Evolutionary conservation across 2,888 invertebrate genomes (phyloP).

Genomic region (Lepidocyrtoides sp.): DNA sequence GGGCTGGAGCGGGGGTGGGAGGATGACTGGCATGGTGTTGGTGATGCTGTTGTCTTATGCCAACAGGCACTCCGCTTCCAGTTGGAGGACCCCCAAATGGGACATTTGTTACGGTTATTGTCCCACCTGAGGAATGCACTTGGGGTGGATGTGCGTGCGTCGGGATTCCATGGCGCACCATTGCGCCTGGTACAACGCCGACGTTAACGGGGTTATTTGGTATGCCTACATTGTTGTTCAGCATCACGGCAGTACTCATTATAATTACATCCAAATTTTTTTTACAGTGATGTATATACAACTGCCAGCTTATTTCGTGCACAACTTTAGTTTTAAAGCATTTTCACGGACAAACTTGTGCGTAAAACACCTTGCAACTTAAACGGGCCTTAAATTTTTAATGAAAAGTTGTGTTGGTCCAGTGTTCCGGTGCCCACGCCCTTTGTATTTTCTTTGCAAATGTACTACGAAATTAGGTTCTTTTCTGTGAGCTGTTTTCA

Average conservation of each 20-base stretch:
- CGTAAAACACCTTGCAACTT: too few species aligned
- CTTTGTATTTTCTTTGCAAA: too few species aligned
- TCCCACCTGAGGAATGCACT: constrained; percentile 64
- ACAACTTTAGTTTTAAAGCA: too few species aligned
- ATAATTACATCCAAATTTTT: constrained; percentile 52
- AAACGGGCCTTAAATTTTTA: too few species aligned
- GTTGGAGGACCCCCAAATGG: constrained; percentile 46
- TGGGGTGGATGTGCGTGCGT: constrained; percentile 48
- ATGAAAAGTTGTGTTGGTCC: too few species aligned
- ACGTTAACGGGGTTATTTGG: constrained; percentile 66
- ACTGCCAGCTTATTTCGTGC: too few species aligned
- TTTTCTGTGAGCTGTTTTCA: too few species aligned
- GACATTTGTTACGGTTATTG: constrained; percentile 56
- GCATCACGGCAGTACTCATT: constrained; percentile 77
- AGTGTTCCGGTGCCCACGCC: too few species aligned
- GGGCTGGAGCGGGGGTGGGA: constrained; percentile 8
- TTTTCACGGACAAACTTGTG: too few species aligned
- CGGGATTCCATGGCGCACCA: constrained; percentile 62
- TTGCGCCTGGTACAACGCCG: constrained; percentile 33
- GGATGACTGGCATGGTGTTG: constrained; percentile 25
- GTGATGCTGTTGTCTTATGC: constrained; percentile 31
- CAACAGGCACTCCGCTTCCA: constrained; percentile 22
- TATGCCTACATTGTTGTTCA: constrained; percentile 75
- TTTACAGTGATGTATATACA: too few species aligned
- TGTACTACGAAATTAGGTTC: too few species aligned